Evolutionary conservation across 2,888 invertebrate genomes (phyloP).

Genomic region (Orthosia gothica): DNA sequence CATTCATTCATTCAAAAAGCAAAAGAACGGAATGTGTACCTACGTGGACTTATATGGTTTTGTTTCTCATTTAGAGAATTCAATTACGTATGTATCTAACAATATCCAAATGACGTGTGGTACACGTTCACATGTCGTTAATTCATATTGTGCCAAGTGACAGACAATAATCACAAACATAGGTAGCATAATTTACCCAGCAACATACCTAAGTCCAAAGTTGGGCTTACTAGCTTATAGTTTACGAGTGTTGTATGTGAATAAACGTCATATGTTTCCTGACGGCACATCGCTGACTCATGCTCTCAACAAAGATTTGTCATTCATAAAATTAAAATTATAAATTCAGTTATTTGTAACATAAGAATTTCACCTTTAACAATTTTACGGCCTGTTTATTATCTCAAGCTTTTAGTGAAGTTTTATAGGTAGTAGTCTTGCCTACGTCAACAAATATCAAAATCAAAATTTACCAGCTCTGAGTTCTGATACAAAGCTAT

Average conservation of each 20-base stretch:
- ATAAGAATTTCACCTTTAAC: slow-evolving; percentile 56
- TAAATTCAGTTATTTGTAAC: slow-evolving; percentile 73
- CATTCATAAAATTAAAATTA: slow-evolving; percentile 83
- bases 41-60: slow-evolving; percentile 53
- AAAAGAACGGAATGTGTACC: slow-evolving; percentile 4
- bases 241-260: slow-evolving; percentile 36
- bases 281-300: slow-evolving; percentile 82
- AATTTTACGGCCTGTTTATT: slow-evolving; percentile 34
- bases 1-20: too few species aligned
- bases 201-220: slow-evolving; percentile 70
- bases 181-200: slow-evolving; percentile 71
- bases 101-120: slow-evolving; percentile 55
- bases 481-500: slow-evolving; percentile 15
- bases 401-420: not conserved
- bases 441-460: slow-evolving; percentile 6
- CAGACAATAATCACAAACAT: slow-evolving; percentile 67
- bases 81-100: slow-evolving; percentile 59
- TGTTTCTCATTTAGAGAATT: slow-evolving; percentile 52
- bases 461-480: slow-evolving; percentile 15
- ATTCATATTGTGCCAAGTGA: slow-evolving; percentile 74
- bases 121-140: slow-evolving; percentile 46
- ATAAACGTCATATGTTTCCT: slow-evolving; percentile 76
- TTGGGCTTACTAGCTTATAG: slow-evolving; percentile 68
- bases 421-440: not conserved
- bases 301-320: slow-evolving; percentile 81